These are phyloP conservation scores for Harpagifer antarcticus DNA, from an alignment of 2,797 vertebrate genomes.

Conservation along the genomic window DNA sequence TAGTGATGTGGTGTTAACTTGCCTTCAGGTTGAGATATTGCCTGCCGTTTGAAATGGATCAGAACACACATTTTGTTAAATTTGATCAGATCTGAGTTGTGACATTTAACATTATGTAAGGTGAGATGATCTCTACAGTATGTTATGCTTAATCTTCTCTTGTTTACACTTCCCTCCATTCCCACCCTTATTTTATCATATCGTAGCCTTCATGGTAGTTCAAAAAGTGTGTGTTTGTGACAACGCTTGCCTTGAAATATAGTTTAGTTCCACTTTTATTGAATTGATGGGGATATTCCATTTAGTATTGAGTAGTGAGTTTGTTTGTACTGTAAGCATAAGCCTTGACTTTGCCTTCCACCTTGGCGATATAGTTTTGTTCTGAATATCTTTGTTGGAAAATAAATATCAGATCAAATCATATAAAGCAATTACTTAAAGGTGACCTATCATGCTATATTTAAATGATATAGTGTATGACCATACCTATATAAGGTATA, in stretches of 20 bases:
- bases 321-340: neutral
- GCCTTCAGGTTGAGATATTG: slow-evolving; percentile 44
- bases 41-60: slow-evolving; percentile 55
- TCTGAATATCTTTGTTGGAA: neutral
- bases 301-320: neutral
- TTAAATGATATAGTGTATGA: too few relatives aligned
- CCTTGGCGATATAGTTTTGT: neutral
- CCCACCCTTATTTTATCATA: slow-evolving; percentile 5
- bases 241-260: slow-evolving; percentile 7
- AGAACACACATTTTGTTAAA: neutral
- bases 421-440: neutral
- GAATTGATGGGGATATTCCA: neutral
- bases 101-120: slow-evolving; percentile 27
- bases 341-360: neutral
- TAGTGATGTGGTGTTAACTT: slow-evolving; percentile 44
- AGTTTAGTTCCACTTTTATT: neutral
- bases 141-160: slow-evolving; percentile 23
- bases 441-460: too few relatives aligned
- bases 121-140: slow-evolving; percentile 26
- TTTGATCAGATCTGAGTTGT: slow-evolving; percentile 1
- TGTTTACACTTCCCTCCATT: slow-evolving; percentile 18
- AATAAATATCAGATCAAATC: neutral
- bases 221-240: neutral
- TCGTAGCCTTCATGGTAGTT: neutral
- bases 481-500: too few relatives aligned